These are phyloP conservation scores for Lycocerus yunnanus DNA, from an alignment of 2,888 invertebrate species.

Conservation along the genomic window DNA sequence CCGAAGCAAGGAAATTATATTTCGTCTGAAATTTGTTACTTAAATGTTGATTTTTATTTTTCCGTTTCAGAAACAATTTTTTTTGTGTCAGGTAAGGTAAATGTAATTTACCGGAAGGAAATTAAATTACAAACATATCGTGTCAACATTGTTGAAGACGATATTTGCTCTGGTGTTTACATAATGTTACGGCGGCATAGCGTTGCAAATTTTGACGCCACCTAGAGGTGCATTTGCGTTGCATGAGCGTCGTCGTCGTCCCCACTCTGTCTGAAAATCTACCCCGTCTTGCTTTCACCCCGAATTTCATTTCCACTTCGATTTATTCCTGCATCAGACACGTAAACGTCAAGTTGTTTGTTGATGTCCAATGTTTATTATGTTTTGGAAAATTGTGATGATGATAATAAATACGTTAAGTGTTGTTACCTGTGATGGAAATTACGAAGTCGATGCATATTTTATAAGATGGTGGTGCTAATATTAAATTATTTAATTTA, in stretches of 20 bases:
- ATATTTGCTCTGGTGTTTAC: neutral
- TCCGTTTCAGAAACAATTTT: neutral
- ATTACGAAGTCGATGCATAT: neutral
- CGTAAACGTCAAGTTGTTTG: neutral
- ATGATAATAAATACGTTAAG: neutral
- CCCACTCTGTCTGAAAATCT: slow-evolving; percentile 8
- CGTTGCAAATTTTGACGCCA: slow-evolving; percentile 12
- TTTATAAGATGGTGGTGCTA: neutral
- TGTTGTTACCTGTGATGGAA: neutral
- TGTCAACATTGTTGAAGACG: neutral
- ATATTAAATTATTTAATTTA: neutral
- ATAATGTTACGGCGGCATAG: slow-evolving; percentile 1
- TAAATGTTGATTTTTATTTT: too few species aligned
- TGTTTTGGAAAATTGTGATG: neutral
- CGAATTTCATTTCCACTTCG: slow-evolving; percentile 17
- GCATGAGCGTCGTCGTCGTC: slow-evolving; percentile 4
- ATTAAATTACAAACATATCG: neutral
- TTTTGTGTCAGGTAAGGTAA: neutral
- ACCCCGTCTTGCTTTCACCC: slow-evolving; percentile 15
- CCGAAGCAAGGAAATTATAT: too few species aligned
- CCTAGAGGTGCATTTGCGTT: slow-evolving; percentile 8
- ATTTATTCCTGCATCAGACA: slow-evolving; percentile 6
- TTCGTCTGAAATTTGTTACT: too few species aligned
- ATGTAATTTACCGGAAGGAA: neutral
- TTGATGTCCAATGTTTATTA: neutral